A percentile compares a stretch with the other conserved stretches of the same genome.
phyloP scores from a whole-genome alignment of 2,797 vertebrate genomes.

The Pachyuromys duprasi region DNA sequence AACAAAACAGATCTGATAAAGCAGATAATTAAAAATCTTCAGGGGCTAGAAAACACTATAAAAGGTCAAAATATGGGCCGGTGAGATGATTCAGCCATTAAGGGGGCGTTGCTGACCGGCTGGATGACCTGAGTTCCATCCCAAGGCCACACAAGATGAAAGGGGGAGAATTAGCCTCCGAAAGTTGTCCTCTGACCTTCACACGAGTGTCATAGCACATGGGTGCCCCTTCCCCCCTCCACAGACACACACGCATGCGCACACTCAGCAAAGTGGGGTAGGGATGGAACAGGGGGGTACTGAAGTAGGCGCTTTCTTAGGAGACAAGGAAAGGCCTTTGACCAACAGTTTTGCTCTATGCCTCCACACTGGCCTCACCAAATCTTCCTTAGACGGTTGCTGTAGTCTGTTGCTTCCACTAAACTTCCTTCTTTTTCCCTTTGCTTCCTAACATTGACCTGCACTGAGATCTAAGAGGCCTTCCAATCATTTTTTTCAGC shows the following conservation, averaged over 20 bases:
- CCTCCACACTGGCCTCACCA: not conserved
- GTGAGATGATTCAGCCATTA: not conserved
- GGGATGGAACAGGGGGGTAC: not conserved
- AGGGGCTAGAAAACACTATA: not conserved
- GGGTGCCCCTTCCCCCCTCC: too few relatives aligned
- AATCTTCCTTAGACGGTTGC: not conserved
- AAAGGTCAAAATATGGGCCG: conserved; percentile 37
- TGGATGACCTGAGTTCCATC: not conserved
- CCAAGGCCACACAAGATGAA: not conserved
- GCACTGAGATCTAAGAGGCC: not conserved
- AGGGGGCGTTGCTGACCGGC: not conserved
- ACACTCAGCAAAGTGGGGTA: too few relatives aligned
- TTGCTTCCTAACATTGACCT: not conserved
- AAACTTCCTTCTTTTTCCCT: not conserved
- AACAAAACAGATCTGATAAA: conserved; percentile 52
- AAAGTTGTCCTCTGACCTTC: not conserved
- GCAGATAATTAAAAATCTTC: conserved; percentile 29
- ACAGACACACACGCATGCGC: not conserved
- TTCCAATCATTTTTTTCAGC: not conserved
- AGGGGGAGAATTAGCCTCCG: not conserved
- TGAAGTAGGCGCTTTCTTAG: not conserved
- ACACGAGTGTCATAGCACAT: not conserved
- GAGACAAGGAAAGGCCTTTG: not conserved
- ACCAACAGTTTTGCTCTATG: not conserved
- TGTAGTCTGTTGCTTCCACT: not conserved